Evolutionary conservation across 1,140 invertebrate genomes (phyloP).

Genomic region (Gryllus bimaculatus): DNA sequence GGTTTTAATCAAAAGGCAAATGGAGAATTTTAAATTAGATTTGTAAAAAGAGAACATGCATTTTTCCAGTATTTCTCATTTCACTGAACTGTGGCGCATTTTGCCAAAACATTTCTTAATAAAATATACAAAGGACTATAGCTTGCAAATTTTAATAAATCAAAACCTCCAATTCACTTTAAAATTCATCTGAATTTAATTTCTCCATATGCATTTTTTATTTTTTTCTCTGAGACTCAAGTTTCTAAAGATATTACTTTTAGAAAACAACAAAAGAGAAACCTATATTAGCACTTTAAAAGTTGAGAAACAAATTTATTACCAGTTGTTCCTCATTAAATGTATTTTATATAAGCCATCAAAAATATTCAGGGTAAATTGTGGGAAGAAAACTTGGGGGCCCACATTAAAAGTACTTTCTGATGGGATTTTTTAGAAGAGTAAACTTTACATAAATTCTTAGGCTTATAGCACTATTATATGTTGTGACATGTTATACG

Average conservation of each 20-base stretch:
- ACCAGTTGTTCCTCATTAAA: neutral
- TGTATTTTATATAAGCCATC: slow-evolving; percentile 1
- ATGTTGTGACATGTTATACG: neutral
- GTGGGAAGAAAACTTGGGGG: neutral
- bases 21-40: slow-evolving; percentile 6
- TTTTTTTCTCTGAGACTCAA: neutral
- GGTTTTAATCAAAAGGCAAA: slow-evolving; percentile 1
- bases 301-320: neutral
- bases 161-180: neutral
- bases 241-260: neutral
- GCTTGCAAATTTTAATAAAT: neutral
- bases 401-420: neutral
- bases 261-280: neutral
- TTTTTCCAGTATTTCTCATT: neutral
- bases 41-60: neutral
- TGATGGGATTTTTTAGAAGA: neutral
- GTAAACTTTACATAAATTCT: neutral
- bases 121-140: neutral
- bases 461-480: neutral
- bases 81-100: neutral
- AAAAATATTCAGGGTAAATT: neutral
- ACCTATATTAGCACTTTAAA: neutral
- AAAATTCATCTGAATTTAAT: neutral
- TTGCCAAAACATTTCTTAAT: neutral
- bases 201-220: slow-evolving; percentile 1